A percentile compares a stretch with the other conserved stretches of the same genome.
Conservation (phyloP, 2,113 vertebrate species). For the Microtus pennsylvanicus region DNA sequence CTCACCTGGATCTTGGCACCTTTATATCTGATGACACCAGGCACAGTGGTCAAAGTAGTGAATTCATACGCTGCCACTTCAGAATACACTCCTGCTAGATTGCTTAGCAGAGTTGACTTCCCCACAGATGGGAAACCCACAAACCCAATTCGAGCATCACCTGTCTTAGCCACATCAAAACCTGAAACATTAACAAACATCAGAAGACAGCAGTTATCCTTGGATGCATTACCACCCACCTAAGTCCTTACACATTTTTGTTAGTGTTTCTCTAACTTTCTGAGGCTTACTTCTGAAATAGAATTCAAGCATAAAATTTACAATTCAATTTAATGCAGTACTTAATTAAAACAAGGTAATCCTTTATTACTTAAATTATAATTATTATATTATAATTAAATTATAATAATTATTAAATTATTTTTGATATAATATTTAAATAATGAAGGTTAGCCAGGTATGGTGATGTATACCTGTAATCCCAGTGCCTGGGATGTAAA, state of each 20-base stretch:
- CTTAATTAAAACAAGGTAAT: slow-evolving; percentile 11
- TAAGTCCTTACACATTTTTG: not conserved
- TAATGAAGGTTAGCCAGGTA: not conserved
- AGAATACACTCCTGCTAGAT: slow-evolving; percentile 98
- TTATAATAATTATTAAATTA: no score
- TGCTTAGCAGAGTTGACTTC: slow-evolving; percentile 98
- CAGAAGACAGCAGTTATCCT: slow-evolving; percentile 6
- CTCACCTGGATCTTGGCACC: slow-evolving; percentile 98
- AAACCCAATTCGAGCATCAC: slow-evolving; percentile 98
- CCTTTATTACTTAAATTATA: not conserved
- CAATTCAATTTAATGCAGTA: not conserved
- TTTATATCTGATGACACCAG: slow-evolving; percentile 98
- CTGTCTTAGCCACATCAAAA: slow-evolving; percentile 99
- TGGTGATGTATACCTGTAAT: not conserved
- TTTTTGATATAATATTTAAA: not conserved
- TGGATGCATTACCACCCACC: not conserved
- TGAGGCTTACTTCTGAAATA: not conserved
- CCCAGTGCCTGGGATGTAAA: not conserved
- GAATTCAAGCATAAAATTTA: slow-evolving; percentile 28
- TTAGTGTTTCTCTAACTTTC: slow-evolving; percentile 27
- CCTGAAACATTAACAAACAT: slow-evolving; percentile 85
- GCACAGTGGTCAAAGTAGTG: slow-evolving; percentile 97
- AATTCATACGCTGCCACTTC: slow-evolving; percentile 99
- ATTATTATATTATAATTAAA: no score
- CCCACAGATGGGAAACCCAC: slow-evolving; percentile 99